Conservation (phyloP, 2,113 vertebrate genomes). For the Micronisus gabar region DNA sequence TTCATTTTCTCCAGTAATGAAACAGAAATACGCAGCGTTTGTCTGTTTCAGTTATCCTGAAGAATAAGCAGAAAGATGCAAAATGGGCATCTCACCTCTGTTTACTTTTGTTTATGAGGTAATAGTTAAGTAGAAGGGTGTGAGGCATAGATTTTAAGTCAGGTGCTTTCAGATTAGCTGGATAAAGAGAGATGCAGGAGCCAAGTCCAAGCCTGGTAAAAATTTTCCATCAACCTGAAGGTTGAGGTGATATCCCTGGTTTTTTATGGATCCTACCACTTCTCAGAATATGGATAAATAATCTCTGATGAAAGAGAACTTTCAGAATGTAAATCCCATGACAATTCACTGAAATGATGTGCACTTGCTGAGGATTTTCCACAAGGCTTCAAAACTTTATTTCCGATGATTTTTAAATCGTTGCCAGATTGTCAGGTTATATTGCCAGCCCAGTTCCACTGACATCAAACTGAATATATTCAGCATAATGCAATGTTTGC, state of each 20-base stretch:
- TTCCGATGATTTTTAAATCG: background rate
- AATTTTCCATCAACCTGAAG: background rate
- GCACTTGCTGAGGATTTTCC: background rate
- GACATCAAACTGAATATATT: background rate
- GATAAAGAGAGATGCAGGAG: background rate
- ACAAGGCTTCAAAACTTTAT: background rate
- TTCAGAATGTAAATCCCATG: background rate
- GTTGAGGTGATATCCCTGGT: accelerated
- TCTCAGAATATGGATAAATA: background rate
- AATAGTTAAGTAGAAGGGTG: background rate
- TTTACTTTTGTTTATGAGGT: background rate
- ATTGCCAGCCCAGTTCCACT: background rate
- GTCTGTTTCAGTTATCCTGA: background rate
- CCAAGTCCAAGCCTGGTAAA: background rate
- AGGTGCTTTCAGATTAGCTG: background rate
- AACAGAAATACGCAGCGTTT: background rate
- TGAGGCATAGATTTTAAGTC: background rate
- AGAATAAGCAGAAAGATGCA: background rate
- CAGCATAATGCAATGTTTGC: background rate
- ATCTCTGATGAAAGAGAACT: background rate
- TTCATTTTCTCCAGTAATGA: background rate
- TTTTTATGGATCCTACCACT: background rate
- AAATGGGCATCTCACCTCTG: background rate
- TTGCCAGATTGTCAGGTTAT: background rate
- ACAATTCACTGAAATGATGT: background rate